A percentile compares a stretch with the other conserved stretches of the same genome.
Evolutionary conservation across 1,140 invertebrate genomes (phyloP).

Genomic region (Ceratitis capitata): DNA sequence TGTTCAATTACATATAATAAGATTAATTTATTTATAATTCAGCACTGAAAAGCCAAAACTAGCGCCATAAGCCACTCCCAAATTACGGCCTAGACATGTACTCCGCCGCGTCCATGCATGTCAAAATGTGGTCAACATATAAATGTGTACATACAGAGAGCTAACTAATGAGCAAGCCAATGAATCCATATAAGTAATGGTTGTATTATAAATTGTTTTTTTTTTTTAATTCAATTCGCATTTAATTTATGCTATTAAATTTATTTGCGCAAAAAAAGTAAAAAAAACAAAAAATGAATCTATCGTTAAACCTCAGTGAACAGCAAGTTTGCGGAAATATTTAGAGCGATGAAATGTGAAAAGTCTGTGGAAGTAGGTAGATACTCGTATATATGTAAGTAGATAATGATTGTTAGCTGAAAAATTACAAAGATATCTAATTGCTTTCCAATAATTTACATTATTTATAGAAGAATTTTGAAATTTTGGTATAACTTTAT

Average conservation of each 20-base stretch:
- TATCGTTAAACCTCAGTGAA: not conserved
- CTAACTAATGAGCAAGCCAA: not conserved
- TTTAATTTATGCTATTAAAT: not conserved
- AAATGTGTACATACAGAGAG: too few species aligned
- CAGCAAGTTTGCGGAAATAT: conserved; percentile 2
- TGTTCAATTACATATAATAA: not conserved
- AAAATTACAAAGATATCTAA: too few species aligned
- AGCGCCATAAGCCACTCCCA: conserved; percentile 4
- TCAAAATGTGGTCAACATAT: not conserved
- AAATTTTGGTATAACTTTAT: too few species aligned
- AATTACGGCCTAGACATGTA: not conserved
- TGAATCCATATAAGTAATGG: not conserved
- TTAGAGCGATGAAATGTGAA: conserved; percentile 22
- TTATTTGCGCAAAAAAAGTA: too few species aligned
- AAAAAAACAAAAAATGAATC: not conserved
- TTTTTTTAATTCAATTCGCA: not conserved
- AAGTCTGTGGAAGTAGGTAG: too few species aligned
- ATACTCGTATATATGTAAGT: too few species aligned
- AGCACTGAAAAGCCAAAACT: not conserved
- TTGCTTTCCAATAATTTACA: too few species aligned
- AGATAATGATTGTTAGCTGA: too few species aligned
- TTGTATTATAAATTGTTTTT: not conserved
- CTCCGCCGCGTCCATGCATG: not conserved
- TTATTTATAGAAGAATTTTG: too few species aligned
- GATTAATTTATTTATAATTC: not conserved